phyloP scores from a whole-genome alignment of 2,888 invertebrate genomes.

The Drosophila aldrichi region DNA sequence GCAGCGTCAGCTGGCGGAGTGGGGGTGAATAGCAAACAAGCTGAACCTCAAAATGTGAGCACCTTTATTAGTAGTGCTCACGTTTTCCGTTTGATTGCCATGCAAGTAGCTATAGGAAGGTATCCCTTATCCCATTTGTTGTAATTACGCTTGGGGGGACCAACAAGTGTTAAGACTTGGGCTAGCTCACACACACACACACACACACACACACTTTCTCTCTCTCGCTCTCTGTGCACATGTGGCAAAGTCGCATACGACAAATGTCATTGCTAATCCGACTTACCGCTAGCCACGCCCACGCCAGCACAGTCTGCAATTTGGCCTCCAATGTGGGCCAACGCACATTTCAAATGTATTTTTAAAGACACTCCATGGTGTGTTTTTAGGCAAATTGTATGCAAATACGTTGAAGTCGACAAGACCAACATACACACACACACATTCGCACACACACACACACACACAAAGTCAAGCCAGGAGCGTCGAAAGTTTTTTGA shows the following conservation, averaged over 20 bases:
- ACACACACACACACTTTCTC: too few relatives aligned
- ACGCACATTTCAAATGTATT: slow-evolving; percentile 71
- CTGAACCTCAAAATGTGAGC: slow-evolving; percentile 46
- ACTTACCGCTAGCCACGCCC: slow-evolving; percentile 26
- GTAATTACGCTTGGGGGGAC: slow-evolving; percentile 77
- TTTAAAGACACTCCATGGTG: slow-evolving; percentile 78
- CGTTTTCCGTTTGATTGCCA: slow-evolving; percentile 71
- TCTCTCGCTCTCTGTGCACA: background rate
- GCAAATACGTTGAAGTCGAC: slow-evolving; percentile 64
- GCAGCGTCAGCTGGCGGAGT: accelerated
- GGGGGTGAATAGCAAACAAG: background rate
- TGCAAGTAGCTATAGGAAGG: slow-evolving; percentile 35
- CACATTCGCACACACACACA: slow-evolving; percentile 20
- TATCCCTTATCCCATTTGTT: slow-evolving; percentile 62
- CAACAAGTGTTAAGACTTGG: slow-evolving; percentile 72
- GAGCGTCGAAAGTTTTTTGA: slow-evolving; percentile 34
- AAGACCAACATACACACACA: slow-evolving; percentile 31
- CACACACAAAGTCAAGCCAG: slow-evolving; percentile 45
- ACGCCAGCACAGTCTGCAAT: slow-evolving; percentile 2
- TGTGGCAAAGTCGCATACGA: slow-evolving; percentile 18
- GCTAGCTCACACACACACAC: background rate
- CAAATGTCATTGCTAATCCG: slow-evolving; percentile 52
- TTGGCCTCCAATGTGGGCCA: slow-evolving; percentile 12
- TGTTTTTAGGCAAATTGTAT: slow-evolving; percentile 80
- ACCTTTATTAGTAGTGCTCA: slow-evolving; percentile 69